phyloP scores from a whole-genome alignment of 2,113 vertebrate species.

The Panthera tigris region DNA sequence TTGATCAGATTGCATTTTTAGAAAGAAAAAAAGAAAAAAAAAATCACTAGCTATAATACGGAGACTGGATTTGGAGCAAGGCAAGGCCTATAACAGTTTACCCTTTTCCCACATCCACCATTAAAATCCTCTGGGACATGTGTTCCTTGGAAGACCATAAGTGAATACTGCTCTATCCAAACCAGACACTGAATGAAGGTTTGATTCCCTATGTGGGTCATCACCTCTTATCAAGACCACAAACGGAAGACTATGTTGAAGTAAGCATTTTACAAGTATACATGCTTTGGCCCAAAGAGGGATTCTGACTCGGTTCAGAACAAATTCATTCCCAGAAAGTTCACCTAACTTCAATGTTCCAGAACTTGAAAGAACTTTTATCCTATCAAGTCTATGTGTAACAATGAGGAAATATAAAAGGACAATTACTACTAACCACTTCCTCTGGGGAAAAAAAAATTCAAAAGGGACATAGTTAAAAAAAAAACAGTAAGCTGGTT shows the following conservation, averaged over 20 bases:
- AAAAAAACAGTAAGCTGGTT: conserved; percentile 21
- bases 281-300: background rate
- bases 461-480: conserved; percentile 41
- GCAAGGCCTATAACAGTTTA: background rate
- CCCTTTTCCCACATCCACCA: background rate
- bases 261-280: background rate
- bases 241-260: background rate
- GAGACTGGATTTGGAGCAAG: background rate
- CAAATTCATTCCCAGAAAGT: background rate
- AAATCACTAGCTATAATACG: background rate
- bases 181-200: background rate
- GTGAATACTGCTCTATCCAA: background rate
- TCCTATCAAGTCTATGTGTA: background rate
- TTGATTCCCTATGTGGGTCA: background rate
- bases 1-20: background rate
- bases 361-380: conserved; percentile 43
- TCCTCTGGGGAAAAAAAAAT: background rate
- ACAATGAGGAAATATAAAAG: conserved; percentile 37
- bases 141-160: background rate
- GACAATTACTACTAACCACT: conserved; percentile 30
- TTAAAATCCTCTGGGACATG: background rate
- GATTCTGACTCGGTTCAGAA: background rate
- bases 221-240: background rate
- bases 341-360: background rate
- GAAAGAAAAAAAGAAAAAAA: background rate